phyloP scores from a whole-genome alignment of 2,888 invertebrate species.

The Drosophila infuscata region DNA sequence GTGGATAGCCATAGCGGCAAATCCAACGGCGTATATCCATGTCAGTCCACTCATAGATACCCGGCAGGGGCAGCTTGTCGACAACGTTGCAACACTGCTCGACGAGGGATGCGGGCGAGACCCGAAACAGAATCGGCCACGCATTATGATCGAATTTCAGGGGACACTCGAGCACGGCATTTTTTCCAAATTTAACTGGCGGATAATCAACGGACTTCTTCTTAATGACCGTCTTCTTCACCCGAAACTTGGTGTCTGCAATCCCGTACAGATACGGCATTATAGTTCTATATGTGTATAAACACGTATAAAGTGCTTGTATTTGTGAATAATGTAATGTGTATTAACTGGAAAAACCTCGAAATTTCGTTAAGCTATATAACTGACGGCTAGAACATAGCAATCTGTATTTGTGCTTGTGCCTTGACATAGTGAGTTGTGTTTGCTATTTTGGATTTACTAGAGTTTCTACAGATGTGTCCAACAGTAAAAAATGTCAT shows the following conservation, averaged over 20 bases:
- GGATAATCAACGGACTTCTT: background rate
- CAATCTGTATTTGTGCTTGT: background rate
- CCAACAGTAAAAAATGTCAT: background rate
- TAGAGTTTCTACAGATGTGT: background rate
- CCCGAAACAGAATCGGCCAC: slow-evolving; percentile 69
- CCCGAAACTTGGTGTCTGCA: slow-evolving; percentile 66
- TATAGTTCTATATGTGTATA: slow-evolving; percentile 8
- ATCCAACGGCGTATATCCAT: slow-evolving; percentile 86
- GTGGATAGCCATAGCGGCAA: slow-evolving; percentile 84
- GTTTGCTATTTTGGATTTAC: slow-evolving; percentile 4
- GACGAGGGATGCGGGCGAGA: slow-evolving; percentile 85
- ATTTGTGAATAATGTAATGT: background rate
- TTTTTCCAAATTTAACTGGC: slow-evolving; percentile 43
- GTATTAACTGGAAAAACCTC: background rate
- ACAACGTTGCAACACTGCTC: slow-evolving; percentile 82
- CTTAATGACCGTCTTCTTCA: background rate
- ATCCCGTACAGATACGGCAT: slow-evolving; percentile 72
- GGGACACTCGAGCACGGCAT: slow-evolving; percentile 12
- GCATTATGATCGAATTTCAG: slow-evolving; percentile 59
- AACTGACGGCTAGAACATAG: slow-evolving; percentile 5
- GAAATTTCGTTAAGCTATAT: slow-evolving; percentile 29
- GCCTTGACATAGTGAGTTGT: slow-evolving; percentile 7
- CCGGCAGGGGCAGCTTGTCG: slow-evolving; percentile 84
- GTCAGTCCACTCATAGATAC: slow-evolving; percentile 85
- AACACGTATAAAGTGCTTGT: background rate